phyloP scores from a whole-genome alignment of 2,888 invertebrate species.

The Stomorhina lunata region DNA sequence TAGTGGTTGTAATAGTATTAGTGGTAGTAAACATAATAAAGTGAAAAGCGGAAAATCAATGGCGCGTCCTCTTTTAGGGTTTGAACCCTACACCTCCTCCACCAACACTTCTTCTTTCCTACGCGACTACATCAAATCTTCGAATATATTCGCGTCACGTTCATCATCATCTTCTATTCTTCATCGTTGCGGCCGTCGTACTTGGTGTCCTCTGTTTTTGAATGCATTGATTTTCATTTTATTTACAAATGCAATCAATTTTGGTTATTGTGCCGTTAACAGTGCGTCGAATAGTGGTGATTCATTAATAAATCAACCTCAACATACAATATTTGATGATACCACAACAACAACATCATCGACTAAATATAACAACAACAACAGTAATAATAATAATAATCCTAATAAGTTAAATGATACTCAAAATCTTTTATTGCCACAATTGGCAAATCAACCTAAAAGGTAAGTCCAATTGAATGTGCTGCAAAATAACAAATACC shows the following conservation, averaged over 20 bases:
- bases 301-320: slow-evolving; percentile 57
- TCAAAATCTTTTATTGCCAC: slow-evolving; percentile 43
- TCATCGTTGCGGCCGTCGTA: too few relatives aligned
- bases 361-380: slow-evolving; percentile 14
- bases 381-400: slow-evolving; percentile 44
- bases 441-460: slow-evolving; percentile 46
- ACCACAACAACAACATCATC: slow-evolving; percentile 36
- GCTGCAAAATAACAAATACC: too few relatives aligned
- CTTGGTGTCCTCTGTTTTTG: slow-evolving; percentile 28
- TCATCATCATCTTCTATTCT: too few relatives aligned
- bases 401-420: slow-evolving; percentile 52
- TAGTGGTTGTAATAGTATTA: slow-evolving; percentile 17
- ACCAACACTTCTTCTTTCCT: too few relatives aligned
- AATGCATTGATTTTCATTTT: slow-evolving; percentile 60
- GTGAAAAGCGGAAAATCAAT: slow-evolving; percentile 73
- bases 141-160: slow-evolving; percentile 9
- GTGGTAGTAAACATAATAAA: slow-evolving; percentile 49
- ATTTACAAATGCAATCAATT: slow-evolving; percentile 56
- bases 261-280: slow-evolving; percentile 57
- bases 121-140: neutral
- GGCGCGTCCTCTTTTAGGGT: slow-evolving; percentile 66
- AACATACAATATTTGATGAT: slow-evolving; percentile 16
- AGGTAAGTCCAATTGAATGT: slow-evolving; percentile 50
- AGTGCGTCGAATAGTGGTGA: slow-evolving; percentile 58
- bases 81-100: neutral